phyloP scores from a whole-genome alignment of 2,113 vertebrate genomes.

The Paramormyrops kingsleyae region DNA sequence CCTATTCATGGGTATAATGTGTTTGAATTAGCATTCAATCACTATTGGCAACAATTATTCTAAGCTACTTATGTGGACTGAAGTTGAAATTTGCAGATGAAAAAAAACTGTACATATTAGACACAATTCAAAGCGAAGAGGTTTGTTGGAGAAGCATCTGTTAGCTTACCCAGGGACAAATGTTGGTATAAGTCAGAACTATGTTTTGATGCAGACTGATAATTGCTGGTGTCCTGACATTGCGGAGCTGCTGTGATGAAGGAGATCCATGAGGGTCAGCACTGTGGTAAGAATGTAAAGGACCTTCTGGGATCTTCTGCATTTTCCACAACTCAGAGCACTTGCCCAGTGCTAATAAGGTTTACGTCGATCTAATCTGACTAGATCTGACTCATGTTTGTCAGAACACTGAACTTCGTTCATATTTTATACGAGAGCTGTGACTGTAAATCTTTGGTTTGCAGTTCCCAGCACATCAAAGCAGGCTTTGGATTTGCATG shows the following conservation, averaged over 20 bases:
- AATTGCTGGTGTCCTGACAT: background rate
- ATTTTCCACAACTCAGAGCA: background rate
- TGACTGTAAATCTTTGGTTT: background rate
- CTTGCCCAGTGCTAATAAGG: background rate
- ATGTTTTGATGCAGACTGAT: background rate
- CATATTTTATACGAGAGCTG: background rate
- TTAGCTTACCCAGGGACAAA: background rate
- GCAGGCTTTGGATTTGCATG: background rate
- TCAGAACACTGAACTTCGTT: background rate
- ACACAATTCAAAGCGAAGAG: background rate
- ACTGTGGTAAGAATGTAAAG: background rate
- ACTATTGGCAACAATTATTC: background rate
- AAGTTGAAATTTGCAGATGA: background rate
- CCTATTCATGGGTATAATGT: background rate
- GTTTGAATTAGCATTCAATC: background rate
- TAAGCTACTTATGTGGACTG: conserved; percentile 5
- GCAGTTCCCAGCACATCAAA: background rate
- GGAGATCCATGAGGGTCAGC: background rate
- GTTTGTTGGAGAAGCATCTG: background rate
- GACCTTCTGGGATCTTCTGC: background rate
- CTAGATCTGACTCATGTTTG: background rate
- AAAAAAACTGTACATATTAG: background rate
- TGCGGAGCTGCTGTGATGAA: background rate
- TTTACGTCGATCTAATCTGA: background rate
- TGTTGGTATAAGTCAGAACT: background rate